Conservation (phyloP, 2,113 vertebrate genomes). For the Oreochromis spilurus region DNA sequence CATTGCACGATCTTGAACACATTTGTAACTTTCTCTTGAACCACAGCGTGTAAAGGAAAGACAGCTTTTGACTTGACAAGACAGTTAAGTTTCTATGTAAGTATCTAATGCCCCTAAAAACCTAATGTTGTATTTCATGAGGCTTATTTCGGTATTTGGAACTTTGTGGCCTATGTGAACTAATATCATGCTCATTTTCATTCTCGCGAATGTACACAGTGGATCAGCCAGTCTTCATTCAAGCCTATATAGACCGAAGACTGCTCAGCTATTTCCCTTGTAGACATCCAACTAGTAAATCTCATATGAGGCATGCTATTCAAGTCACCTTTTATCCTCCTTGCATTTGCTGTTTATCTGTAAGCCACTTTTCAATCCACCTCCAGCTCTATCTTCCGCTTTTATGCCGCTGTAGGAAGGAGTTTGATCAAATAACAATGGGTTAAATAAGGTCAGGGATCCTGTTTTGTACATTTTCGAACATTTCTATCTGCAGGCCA, state of each 20-base stretch:
- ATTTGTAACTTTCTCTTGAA: background rate
- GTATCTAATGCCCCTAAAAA: background rate
- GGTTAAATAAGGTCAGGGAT: background rate
- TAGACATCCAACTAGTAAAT: background rate
- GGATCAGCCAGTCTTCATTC: background rate
- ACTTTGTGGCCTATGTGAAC: background rate
- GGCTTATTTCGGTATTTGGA: background rate
- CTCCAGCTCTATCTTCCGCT: background rate
- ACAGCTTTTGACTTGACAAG: background rate
- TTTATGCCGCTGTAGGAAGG: background rate
- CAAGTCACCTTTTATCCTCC: background rate
- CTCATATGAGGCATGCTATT: background rate
- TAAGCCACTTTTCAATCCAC: background rate
- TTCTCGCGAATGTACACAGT: background rate
- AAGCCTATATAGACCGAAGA: background rate
- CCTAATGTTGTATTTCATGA: background rate
- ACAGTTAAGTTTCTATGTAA: background rate
- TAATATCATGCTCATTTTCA: no score
- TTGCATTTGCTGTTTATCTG: background rate
- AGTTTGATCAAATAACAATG: background rate
- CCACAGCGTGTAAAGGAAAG: background rate
- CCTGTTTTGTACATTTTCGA: background rate
- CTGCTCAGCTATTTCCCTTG: background rate
- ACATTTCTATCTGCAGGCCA: background rate
- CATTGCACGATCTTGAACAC: background rate